These are phyloP conservation scores for Tenualosa thibaudeaui DNA, from an alignment of 2,797 vertebrate genomes.

Conservation along the genomic window DNA sequence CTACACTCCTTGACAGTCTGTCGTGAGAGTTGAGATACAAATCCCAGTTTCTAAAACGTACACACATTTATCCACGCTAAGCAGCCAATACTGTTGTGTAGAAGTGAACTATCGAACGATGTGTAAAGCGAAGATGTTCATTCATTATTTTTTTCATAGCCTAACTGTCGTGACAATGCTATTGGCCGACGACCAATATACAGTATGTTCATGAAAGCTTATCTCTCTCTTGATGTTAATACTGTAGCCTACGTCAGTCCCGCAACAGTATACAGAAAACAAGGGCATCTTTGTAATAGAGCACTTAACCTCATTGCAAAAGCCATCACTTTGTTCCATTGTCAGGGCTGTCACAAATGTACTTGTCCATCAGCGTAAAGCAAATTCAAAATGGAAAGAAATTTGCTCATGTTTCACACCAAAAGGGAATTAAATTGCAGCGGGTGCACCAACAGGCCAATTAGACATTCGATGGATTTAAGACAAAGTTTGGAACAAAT, in stretches of 20 bases:
- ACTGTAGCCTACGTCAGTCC: neutral
- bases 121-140: neutral
- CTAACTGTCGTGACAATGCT: neutral
- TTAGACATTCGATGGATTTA: neutral
- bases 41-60: neutral
- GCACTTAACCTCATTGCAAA: constrained; percentile 26
- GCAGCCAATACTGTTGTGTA: neutral
- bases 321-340: constrained; percentile 23
- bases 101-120: neutral
- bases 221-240: constrained; percentile 24
- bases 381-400: neutral
- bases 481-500: neutral
- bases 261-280: constrained; percentile 24
- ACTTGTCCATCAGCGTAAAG: constrained; percentile 19
- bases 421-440: constrained; percentile 1
- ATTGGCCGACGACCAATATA: neutral
- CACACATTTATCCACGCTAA: neutral
- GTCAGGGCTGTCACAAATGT: constrained; percentile 22
- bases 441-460: neutral
- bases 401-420: neutral
- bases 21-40: neutral
- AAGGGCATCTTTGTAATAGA: constrained; percentile 13
- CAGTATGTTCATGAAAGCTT: neutral
- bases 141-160: neutral
- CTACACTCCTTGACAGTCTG: neutral